Evolutionary conservation across 1,140 invertebrate genomes (phyloP), one percentile per base, ranked within the genome.

Genomic region (Aphis craccivora): DNA sequence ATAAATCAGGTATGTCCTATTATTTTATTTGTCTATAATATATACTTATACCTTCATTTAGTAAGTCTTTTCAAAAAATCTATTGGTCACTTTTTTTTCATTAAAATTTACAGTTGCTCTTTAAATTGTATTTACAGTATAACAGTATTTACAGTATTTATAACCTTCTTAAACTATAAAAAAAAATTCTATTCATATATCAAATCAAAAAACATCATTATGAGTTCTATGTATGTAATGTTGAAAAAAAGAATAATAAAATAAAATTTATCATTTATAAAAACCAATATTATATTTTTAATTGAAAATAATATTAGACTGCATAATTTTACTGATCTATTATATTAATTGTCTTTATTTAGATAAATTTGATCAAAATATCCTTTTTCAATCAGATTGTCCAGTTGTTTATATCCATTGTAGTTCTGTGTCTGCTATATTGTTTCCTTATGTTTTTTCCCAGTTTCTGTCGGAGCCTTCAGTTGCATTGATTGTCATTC

Each of bases 401-500:
- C 30, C 30, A 14, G 60, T 67, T 67, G 60, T 30, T 76, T 76
- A 18, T 18, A n/a, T 76, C 60, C 60, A 76, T n/a, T 76, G 60
- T n/a, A 76, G 30, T 35, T 76, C 60, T n/a, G 43, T 45, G 14
- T 87, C 40, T 43, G 25, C 1, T 87, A n/a, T 48, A 45, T 48
- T 35, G 14, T 91, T 91, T 18, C 60, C 60, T 76, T 25, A n/a
- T 76, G 25, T 43, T 91, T 81, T 91, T 76, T 45, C 60, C 55
- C 18, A 91, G 60, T 83, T 91, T 91, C 40, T 43, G 11, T 40
- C 5, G 53, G 23, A 53, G 51, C 67, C 4, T 91, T 90, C 45
- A 94, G 53, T 55, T 93, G 91, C 45, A 30, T 81, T 76, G 86
- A 84, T n/a, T 94, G 91, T 35, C 14, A 9, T 45, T 40, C 81